These are phyloP conservation scores for Saguinus midas DNA, from an alignment of 2,113 vertebrate genomes.

Conservation along the genomic window DNA sequence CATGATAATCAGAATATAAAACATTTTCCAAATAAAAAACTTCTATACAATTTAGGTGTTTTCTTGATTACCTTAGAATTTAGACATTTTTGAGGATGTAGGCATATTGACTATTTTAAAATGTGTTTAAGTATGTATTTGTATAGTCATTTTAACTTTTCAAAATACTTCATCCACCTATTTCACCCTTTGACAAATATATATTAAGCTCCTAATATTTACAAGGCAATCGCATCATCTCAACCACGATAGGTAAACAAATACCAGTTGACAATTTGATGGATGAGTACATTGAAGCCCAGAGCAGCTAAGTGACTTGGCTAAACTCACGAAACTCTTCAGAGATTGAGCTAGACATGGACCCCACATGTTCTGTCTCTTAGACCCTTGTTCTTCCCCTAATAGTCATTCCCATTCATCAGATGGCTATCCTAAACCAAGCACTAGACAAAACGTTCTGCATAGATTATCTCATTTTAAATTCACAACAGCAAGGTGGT, in stretches of 20 bases:
- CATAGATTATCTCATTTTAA: conserved; percentile 14
- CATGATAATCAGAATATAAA: conserved; percentile 53
- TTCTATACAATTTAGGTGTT: fast-evolving
- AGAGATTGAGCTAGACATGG: neutral
- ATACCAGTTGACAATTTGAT: conserved; percentile 50
- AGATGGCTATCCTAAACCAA: neutral
- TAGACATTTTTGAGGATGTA: conserved; percentile 36
- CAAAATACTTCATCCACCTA: neutral
- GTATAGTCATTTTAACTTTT: conserved; percentile 16
- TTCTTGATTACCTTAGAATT: conserved; percentile 50
- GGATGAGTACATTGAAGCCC: conserved; percentile 44
- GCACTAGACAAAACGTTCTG: neutral
- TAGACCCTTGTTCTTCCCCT: neutral
- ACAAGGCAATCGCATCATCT: neutral
- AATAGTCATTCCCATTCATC: neutral
- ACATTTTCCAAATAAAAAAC: conserved; percentile 39
- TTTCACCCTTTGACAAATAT: conserved; percentile 46
- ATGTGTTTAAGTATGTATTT: neutral
- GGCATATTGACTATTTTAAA: neutral
- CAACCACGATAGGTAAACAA: conserved; percentile 5
- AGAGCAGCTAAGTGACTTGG: conserved; percentile 47
- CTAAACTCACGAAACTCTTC: conserved; percentile 38
- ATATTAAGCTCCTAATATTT: conserved; percentile 51
- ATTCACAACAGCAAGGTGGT: neutral
- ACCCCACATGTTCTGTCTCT: neutral